These are phyloP conservation scores for Diglossa brunneiventris DNA, from an alignment of 2,113 vertebrate genomes.

Conservation along the genomic window DNA sequence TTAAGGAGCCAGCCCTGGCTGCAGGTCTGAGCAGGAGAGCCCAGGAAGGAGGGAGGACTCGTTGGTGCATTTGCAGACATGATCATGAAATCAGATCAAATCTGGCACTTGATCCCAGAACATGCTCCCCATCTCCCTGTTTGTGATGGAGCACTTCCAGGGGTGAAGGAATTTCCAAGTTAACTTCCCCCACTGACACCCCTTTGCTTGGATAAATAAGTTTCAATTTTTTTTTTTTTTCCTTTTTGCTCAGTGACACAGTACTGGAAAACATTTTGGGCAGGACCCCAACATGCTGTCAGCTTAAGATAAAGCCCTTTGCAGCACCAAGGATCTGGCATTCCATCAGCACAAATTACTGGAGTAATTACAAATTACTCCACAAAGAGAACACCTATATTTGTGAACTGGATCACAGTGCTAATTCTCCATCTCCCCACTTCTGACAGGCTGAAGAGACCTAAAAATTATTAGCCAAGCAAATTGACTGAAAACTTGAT, in stretches of 20 bases:
- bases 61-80: background rate
- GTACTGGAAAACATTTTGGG: background rate
- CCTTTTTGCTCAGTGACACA: background rate
- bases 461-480: background rate
- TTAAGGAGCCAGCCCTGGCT: background rate
- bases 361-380: background rate
- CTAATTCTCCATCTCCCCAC: background rate
- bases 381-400: background rate
- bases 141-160: slow-evolving; percentile 36
- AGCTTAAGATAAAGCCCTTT: background rate
- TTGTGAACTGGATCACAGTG: background rate
- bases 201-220: background rate
- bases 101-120: background rate
- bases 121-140: background rate
- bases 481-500: background rate
- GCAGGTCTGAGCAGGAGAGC: slow-evolving; percentile 20
- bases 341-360: background rate
- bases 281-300: background rate
- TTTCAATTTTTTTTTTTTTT: background rate
- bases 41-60: background rate
- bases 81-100: background rate
- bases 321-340: background rate
- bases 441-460: background rate
- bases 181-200: accelerated
- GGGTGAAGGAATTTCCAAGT: background rate